Conservation (phyloP, 1,140 invertebrate genomes). For the Drusus annulatus region DNA sequence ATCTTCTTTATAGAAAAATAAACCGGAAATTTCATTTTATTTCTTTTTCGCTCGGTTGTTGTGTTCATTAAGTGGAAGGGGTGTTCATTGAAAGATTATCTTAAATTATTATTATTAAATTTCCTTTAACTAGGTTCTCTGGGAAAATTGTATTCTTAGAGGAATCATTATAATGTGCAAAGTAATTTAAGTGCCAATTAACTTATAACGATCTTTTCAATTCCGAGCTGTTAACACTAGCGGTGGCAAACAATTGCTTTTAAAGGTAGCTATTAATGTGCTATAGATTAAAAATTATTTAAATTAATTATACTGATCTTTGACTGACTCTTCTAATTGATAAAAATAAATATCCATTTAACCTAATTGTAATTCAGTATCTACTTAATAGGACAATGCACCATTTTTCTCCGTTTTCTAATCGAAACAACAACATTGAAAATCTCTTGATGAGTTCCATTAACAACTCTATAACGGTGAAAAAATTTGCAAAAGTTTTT, state of each 20-base stretch:
- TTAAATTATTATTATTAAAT: not conserved
- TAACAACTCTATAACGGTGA: no score
- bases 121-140: not conserved
- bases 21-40: not conserved
- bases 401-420: no score
- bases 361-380: no score
- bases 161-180: not conserved
- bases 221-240: not conserved
- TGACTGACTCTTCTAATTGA: accelerated
- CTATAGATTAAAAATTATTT: no score
- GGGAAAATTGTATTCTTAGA: not conserved
- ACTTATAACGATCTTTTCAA: not conserved
- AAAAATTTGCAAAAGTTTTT: no score
- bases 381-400: no score
- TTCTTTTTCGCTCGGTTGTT: conserved; percentile 7
- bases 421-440: no score
- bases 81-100: not conserved
- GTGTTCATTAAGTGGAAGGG: not conserved
- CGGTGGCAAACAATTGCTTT: conserved; percentile 11
- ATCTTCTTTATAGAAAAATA: conserved; percentile 28
- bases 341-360: no score
- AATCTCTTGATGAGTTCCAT: no score
- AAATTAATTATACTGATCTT: no score
- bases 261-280: no score
- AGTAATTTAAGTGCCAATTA: not conserved